Conservation (phyloP, 2,797 vertebrate genomes). For the Myiotriccus ornatus region DNA sequence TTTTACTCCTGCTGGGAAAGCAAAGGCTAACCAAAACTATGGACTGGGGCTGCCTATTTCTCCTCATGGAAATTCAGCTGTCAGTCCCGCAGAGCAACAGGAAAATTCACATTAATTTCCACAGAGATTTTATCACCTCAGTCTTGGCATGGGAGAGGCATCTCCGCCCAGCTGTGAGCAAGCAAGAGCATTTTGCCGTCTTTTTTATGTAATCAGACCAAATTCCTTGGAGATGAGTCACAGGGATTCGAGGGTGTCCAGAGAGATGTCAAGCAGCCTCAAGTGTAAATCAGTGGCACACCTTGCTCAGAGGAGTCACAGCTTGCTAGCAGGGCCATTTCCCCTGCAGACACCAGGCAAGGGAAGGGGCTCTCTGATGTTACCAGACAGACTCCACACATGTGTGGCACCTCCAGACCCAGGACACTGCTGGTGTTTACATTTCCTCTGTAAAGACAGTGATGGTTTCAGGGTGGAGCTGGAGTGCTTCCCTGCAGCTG, state of each 20-base stretch:
- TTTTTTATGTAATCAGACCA: slow-evolving; percentile 69
- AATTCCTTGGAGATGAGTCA: slow-evolving; percentile 70
- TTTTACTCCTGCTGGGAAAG: background rate
- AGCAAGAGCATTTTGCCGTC: slow-evolving; percentile 41
- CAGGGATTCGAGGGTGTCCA: slow-evolving; percentile 52
- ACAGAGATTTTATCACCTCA: slow-evolving; percentile 60
- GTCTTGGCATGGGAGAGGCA: slow-evolving; percentile 61
- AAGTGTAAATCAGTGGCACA: slow-evolving; percentile 60
- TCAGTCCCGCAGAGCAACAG: background rate
- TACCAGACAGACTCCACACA: background rate
- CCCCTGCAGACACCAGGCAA: background rate
- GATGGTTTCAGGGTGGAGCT: slow-evolving; percentile 45
- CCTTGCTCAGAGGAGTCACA: slow-evolving; percentile 12
- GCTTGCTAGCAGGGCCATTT: background rate
- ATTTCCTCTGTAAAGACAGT: slow-evolving; percentile 30
- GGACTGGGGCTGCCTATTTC: background rate
- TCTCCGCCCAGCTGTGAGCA: slow-evolving; percentile 69
- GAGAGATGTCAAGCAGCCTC: slow-evolving; percentile 52
- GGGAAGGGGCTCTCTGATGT: background rate
- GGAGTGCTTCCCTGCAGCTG: slow-evolving; percentile 53
- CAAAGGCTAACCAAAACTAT: background rate
- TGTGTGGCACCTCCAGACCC: background rate
- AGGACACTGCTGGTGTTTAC: slow-evolving; percentile 31
- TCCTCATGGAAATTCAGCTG: background rate
- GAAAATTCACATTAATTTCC: slow-evolving; percentile 54